Conservation (phyloP, 92 coral and sea anemone species). For the Bergia puertoricense region DNA sequence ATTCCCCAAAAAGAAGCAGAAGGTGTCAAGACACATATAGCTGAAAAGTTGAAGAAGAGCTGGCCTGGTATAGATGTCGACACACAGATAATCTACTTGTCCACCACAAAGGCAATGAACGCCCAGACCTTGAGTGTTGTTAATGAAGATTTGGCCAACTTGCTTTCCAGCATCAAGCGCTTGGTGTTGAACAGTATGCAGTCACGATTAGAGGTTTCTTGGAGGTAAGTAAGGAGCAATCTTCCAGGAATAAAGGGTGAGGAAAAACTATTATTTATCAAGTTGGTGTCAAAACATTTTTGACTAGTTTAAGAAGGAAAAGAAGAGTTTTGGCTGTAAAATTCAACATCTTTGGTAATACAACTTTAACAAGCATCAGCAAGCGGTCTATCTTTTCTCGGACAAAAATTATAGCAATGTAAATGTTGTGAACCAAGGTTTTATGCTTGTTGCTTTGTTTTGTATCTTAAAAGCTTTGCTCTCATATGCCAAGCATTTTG, state of each 20-base stretch:
- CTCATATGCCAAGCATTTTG: no score
- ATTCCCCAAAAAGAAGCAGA: neutral
- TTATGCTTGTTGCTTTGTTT: no score
- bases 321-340: no score
- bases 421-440: no score
- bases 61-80: no score
- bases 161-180: slow-evolving; percentile 2
- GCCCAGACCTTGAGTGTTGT: neutral
- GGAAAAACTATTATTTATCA: neutral
- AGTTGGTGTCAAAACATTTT: neutral
- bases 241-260: neutral
- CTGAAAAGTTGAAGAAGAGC: neutral
- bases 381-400: no score
- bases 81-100: slow-evolving; percentile 30
- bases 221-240: neutral
- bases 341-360: no score
- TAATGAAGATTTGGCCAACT: slow-evolving; percentile 7
- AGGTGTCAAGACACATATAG: slow-evolving; percentile 11
- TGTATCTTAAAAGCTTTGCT: no score
- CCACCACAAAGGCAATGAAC: slow-evolving; percentile 17
- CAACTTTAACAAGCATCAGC: no score
- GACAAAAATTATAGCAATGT: no score
- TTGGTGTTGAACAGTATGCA: slow-evolving; percentile 21
- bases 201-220: slow-evolving; percentile 1
- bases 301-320: no score